Base-by-base conservation (phyloP, 2,888 invertebrate species). In the Erannis defoliaria region DNA sequence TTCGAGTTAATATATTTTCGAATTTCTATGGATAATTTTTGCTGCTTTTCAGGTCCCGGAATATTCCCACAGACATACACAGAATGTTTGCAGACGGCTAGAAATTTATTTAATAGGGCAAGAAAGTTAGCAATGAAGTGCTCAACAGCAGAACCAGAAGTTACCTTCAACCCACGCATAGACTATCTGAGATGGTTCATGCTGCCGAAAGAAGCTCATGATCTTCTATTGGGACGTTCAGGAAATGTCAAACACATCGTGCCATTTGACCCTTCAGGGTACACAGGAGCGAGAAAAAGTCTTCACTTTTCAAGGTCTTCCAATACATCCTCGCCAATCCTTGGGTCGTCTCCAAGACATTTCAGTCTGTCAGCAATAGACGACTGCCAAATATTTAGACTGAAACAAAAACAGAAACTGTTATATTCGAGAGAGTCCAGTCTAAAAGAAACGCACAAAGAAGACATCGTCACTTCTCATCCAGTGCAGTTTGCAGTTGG, bases 151-250 rank as follows among this genome's bases (percentile, higher is more conserved):
- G 97, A 98, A 80, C 96, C 96, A 70, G 94, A 95, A 69, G 94
- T 96, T 19, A 93, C 94, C 68, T 97, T 97, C 77, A 95, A 96
- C 73, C 92, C 94, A 12, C 93, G 95, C 45, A 94, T 96, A 42
- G 95, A 96, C 69, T 93, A 94, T 55, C 89, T 98, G 12, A 94
- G 97, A 64, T 98, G 98, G 98, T 98, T 97, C 86, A 95, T 98
- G 94, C 85, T 98, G 53, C 98, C 98, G 0, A 96, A 96, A 78
- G 98, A 98, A 90, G 97, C 97, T 0, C 96, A 97, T 76, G 95
- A 96, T 70, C 93, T 97, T 33, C 86, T 97, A 1, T 90, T 96
- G 0, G 96, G 96, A 18, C 94, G 95, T 74, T 96, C 96, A 38
- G 95, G 94, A 57, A 96, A 96, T 76, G 96, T 96, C 8, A 96